Evolutionary conservation across 2,797 vertebrate species (phyloP), one percentile per base, ranked within the genome.

Genomic region (Takifugu rubripes): DNA sequence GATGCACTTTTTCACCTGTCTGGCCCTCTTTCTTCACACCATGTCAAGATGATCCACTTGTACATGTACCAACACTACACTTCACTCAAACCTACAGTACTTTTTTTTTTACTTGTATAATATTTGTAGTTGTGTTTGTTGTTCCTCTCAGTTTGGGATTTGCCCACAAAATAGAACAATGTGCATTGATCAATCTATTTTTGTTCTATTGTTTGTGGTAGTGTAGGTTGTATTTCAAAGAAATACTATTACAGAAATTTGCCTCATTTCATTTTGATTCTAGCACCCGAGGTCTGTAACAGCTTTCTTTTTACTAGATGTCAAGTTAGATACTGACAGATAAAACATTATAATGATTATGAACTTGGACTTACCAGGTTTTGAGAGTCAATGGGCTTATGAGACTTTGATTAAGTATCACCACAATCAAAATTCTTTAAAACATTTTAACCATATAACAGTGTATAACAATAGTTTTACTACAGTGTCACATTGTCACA

Each of bases 361-460:
- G n/a, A 44, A 52, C 68, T 48, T 16, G 44, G 9, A 36, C 33
- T 17, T 54, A 56, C 43, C 8, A 15, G 0, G 25, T 49, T 61
- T 66, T 61, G 12, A 70, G 61, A 66, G 54, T 64, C 36, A 59
- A 74, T 40, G 21, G 49, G 51, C 10, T 66, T 46, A 33, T 46
- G 14, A 31, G 31, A 49, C 51, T 21, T 25, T 49, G 33, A 17
- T 52, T 68, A 54, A 31, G 43, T 43, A 40, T 62, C 48, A 48
- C 36, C 25, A 49, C 50, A 75, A 50, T 56, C 46, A 29, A 8
- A 14, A 29, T 59, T 21, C 17, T 21, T 21, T 55, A 43, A 64
- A 65, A 46, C 33, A 5, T 49, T 56, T 73, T 63, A 54, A 49
- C 59, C 47, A 25, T 36, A 43, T 36, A 50, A 6, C 27, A 11